Conservation (phyloP, 2,113 vertebrate genomes). For the Pollachius pollachius region DNA sequence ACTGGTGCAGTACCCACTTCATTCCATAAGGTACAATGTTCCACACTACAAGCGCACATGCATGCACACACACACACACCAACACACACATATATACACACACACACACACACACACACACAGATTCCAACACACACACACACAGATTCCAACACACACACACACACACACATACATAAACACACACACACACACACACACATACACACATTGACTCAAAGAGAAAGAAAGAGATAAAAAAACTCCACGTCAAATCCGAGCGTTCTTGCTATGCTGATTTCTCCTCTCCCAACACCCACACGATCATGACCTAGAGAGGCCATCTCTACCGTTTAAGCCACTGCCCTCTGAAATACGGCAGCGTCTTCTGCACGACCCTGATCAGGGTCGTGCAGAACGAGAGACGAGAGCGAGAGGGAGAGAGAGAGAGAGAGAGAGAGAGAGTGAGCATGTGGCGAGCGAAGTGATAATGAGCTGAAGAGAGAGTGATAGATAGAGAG, state of each 20-base stretch:
- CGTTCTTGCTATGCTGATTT: neutral
- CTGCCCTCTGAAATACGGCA: constrained; percentile 35
- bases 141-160: too few relatives aligned
- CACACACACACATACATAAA: too few relatives aligned
- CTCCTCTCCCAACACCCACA: neutral
- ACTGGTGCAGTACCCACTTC: too few relatives aligned
- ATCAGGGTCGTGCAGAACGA: constrained; percentile 8
- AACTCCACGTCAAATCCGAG: neutral
- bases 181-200: too few relatives aligned
- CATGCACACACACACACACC: too few relatives aligned
- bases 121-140: too few relatives aligned
- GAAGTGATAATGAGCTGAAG: neutral
- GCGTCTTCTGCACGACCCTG: constrained; percentile 27
- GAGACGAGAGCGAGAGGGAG: neutral
- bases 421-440: neutral
- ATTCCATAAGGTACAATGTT: too few relatives aligned
- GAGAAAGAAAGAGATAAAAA: neutral
- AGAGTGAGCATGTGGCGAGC: neutral
- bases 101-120: too few relatives aligned
- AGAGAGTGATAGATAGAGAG: constrained; percentile 21
- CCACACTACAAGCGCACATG: too few relatives aligned
- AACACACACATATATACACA: too few relatives aligned
- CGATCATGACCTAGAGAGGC: constrained; percentile 2
- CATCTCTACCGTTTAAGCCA: constrained; percentile 14
- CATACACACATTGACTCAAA: neutral